phyloP scores from a whole-genome alignment of 2,113 vertebrate genomes.

The Semicossyphus pulcher region DNA sequence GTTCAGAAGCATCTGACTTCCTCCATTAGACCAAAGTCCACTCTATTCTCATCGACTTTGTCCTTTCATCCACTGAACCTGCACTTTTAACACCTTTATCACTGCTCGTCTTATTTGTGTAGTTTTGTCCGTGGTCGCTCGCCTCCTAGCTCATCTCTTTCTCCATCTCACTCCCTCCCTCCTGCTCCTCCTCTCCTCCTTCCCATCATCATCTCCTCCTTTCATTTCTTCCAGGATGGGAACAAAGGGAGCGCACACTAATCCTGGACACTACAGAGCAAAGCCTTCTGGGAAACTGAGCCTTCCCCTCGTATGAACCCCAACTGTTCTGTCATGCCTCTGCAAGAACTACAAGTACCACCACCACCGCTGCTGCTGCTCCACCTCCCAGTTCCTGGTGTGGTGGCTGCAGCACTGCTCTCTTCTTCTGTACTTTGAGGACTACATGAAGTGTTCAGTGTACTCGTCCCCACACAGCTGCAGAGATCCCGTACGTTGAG shows the following conservation, averaged over 20 bases:
- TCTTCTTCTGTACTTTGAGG: neutral
- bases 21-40: neutral
- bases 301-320: neutral
- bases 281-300: constrained; percentile 10
- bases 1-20: neutral
- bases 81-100: neutral
- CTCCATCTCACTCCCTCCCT: too few species aligned
- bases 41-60: neutral
- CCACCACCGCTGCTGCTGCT: neutral
- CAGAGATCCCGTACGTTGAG: neutral
- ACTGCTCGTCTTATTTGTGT: too few species aligned
- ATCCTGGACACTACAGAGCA: neutral
- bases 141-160: too few species aligned
- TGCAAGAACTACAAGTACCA: neutral
- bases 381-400: too few species aligned
- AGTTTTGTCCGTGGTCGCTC: neutral
- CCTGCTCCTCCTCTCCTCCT: neutral
- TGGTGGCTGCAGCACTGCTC: neutral
- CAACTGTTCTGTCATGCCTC: neutral
- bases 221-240: neutral
- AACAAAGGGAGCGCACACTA: neutral
- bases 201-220: neutral
- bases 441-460: neutral
- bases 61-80: neutral
- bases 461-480: neutral